Base-by-base conservation (phyloP, 2,888 invertebrate species). In the Serripes groenlandicus region DNA sequence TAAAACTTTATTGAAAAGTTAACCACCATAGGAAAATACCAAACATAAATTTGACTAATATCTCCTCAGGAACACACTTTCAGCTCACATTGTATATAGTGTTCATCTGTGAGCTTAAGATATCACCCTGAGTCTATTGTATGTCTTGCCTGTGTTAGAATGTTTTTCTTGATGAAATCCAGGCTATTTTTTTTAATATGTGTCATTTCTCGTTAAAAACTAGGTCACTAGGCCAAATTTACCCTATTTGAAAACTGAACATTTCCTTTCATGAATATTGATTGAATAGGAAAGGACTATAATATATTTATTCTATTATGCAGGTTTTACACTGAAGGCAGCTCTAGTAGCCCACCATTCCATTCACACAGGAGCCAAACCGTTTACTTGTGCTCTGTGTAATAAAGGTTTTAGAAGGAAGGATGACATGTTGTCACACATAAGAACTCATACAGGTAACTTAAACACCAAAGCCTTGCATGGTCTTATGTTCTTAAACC, bases 281-380 rank as follows among this genome's bases (percentile, higher is more conserved):
- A n/a, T n/a, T n/a, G n/a, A n/a, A n/a, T n/a, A n/a, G n/a, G n/a
- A n/a, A n/a, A n/a, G n/a, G n/a, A n/a, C n/a, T n/a, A n/a, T n/a
- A n/a, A n/a, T 11, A 11, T 42, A 42, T 42, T 35, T 18, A 21
- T 74, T 35, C 26, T n/a, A 26, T 52, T 35, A 72, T 75, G 49
- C 37, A 83, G 86, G 86, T 5, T 86, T 86, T 42, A 86, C 86
- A 2, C 49, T 83, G 75, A 86, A 86, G 62, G 83, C 83, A 18
- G 86, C 86, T 30, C 68, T 89, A 23, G 82, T 89, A 0, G 86
- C 89, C 3, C 89, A 89, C 30, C 81, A 83, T 21, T 78, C 86
- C 1, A 88, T 89, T 18, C 89, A 89, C 79, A 85, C 86, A 30
- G 89, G 89, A 0, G 86, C 83, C 34, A 85, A 88, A 62, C 89